Evolutionary conservation across 2,113 vertebrate species (phyloP).

Genomic region (Anseranas semipalmata): DNA sequence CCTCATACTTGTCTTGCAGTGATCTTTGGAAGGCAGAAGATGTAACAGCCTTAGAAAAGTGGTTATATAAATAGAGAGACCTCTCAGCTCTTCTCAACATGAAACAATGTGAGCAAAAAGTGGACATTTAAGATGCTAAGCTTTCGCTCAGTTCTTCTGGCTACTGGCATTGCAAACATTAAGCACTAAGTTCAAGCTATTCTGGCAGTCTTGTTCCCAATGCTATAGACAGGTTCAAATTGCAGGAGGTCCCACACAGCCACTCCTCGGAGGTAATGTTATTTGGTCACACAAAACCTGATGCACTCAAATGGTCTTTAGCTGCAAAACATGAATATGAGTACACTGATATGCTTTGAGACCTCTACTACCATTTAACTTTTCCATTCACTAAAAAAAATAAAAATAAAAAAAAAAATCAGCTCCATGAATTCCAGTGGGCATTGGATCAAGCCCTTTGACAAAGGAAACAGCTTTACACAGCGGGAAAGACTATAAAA

Average conservation of each 20-base stretch:
- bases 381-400: neutral
- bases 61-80: neutral
- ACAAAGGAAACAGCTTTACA: neutral
- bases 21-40: neutral
- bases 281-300: neutral
- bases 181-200: neutral
- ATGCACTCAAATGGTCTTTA: neutral
- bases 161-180: neutral
- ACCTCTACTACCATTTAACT: neutral
- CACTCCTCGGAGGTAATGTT: neutral
- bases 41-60: neutral
- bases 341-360: neutral
- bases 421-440: neutral
- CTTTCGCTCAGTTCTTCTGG: neutral
- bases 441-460: neutral
- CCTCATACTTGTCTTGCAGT: neutral
- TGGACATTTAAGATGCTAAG: neutral
- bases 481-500: neutral
- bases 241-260: neutral
- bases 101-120: neutral
- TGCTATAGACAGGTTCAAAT: neutral
- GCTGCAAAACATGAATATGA: neutral
- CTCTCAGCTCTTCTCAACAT: neutral
- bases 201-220: neutral
- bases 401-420: neutral